A percentile compares a stretch with the other conserved stretches of the same genome.
phyloP scores from a whole-genome alignment of 2,113 vertebrate genomes.

The Panthera uncia region DNA sequence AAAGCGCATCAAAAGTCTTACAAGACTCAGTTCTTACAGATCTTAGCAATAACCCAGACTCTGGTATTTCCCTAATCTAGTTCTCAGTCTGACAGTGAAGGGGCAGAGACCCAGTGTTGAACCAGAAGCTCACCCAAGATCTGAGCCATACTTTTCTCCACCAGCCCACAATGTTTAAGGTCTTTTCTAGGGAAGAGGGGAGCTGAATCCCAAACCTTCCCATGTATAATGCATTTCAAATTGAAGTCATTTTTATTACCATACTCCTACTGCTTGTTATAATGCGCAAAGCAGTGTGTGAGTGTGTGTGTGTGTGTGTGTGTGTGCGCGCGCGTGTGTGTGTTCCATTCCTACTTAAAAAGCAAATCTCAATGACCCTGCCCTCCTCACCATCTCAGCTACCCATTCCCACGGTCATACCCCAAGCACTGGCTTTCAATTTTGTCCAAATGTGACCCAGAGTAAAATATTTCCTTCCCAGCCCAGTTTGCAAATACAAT shows the following conservation, averaged over 20 bases:
- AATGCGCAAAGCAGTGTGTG: not conserved
- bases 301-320: not conserved
- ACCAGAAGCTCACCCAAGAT: not conserved
- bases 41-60: not conserved
- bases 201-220: not conserved
- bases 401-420: not conserved
- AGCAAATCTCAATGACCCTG: not conserved
- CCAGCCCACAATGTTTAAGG: not conserved
- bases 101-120: not conserved
- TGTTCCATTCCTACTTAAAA: not conserved
- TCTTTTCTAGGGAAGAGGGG: not conserved
- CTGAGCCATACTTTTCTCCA: not conserved
- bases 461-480: conserved; percentile 46
- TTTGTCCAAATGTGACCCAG: conserved; percentile 21
- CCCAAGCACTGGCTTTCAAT: not conserved
- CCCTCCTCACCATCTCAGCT: not conserved
- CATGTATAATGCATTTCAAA: not conserved
- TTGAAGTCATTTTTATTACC: not conserved
- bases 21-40: not conserved
- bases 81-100: not conserved
- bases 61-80: not conserved
- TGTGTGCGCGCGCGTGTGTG: not conserved
- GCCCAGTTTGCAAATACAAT: conserved; percentile 4
- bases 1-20: not conserved
- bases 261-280: not conserved